Percentiles rank a stretch among this genome's conserved stretches.
Conservation (phyloP, 2,797 vertebrate genomes). For the Momotus momota region DNA sequence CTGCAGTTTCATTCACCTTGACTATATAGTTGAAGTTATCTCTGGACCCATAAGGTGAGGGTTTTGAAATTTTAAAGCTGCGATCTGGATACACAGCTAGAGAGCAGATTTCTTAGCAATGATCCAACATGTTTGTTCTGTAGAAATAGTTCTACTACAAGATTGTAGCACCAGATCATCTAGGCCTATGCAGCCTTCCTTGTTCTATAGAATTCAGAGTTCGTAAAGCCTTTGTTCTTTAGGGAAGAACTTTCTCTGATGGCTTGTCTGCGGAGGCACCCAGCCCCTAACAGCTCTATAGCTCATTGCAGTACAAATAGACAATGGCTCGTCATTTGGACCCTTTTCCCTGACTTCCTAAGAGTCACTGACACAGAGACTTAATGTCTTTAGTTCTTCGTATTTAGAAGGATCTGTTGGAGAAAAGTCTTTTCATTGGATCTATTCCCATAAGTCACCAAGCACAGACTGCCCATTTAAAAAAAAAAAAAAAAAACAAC, state of each 20-base stretch:
- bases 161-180: neutral
- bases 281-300: neutral
- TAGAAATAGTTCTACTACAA: neutral
- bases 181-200: neutral
- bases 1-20: neutral
- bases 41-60: neutral
- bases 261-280: neutral
- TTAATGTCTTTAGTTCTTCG: constrained; percentile 5
- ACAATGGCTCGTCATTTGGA: neutral
- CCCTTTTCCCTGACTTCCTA: neutral
- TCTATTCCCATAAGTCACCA: constrained; percentile 6
- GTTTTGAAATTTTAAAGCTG: neutral
- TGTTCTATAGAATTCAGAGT: neutral
- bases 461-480: neutral
- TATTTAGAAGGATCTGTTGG: constrained; percentile 24
- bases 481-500: neutral
- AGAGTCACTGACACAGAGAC: neutral
- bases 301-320: neutral
- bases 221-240: neutral
- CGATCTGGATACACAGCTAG: neutral
- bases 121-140: neutral
- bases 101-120: neutral
- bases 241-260: neutral
- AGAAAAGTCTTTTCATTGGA: neutral
- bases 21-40: neutral